phyloP scores from a whole-genome alignment of 2,888 invertebrate species.

The Drosophila leonis region DNA sequence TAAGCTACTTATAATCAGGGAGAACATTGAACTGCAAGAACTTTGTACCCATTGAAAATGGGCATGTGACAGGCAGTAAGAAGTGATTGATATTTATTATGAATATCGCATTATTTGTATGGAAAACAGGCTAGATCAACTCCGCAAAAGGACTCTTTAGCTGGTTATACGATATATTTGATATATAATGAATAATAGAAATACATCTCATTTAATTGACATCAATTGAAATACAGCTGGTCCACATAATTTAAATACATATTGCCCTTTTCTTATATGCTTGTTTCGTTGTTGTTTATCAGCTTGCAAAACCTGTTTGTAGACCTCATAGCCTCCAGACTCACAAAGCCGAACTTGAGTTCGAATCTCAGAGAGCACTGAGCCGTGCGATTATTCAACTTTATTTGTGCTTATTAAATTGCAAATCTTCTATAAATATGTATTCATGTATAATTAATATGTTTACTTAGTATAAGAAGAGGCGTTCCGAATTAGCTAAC shows the following conservation, averaged over 20 bases:
- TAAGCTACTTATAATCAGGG: background rate
- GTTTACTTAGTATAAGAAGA: conserved; percentile 4
- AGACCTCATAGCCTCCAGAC: background rate
- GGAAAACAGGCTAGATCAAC: background rate
- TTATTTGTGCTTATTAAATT: conserved; percentile 16
- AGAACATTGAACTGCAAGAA: background rate
- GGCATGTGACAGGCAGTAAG: background rate
- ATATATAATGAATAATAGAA: background rate
- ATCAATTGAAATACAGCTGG: background rate
- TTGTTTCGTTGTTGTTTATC: background rate
- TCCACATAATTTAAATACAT: conserved; percentile 22
- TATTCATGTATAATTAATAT: conserved; percentile 16
- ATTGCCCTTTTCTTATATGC: conserved; percentile 1
- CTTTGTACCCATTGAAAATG: background rate
- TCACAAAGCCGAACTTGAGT: conserved; percentile 31
- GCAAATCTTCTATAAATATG: conserved; percentile 17
- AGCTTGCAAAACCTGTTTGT: conserved; percentile 56
- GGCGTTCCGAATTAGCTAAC: background rate
- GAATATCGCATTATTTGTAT: background rate
- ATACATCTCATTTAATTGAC: too few relatives aligned
- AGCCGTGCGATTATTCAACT: conserved; percentile 6
- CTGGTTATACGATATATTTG: background rate
- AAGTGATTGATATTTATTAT: background rate
- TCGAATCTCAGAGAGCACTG: conserved; percentile 8
- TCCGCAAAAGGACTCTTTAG: background rate